A percentile compares a stretch with the other conserved stretches of the same genome.
Conservation (phyloP, 2,113 vertebrate species). For the Sphaerodactylus townsendi region DNA sequence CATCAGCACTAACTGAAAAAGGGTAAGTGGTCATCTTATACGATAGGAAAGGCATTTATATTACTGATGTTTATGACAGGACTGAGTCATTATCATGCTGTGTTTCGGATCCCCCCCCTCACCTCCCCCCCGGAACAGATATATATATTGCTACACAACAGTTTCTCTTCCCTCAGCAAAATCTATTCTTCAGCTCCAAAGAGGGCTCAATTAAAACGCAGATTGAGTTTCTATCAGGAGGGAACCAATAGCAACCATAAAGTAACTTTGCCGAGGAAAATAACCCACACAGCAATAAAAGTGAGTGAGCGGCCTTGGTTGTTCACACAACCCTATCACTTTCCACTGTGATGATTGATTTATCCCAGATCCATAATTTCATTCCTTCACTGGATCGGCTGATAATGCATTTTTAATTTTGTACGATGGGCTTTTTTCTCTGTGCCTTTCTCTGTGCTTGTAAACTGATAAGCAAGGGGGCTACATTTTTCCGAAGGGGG, state of each 20-base stretch:
- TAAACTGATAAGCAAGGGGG: slow-evolving; percentile 9
- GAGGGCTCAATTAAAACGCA: slow-evolving; percentile 28
- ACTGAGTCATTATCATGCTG: neutral
- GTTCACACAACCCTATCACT: slow-evolving; percentile 26
- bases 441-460: neutral
- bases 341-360: slow-evolving; percentile 37
- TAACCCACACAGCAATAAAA: slow-evolving; percentile 36
- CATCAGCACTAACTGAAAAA: slow-evolving; percentile 23
- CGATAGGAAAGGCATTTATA: neutral
- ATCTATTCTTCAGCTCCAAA: slow-evolving; percentile 7
- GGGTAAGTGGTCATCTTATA: slow-evolving; percentile 21
- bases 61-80: neutral
- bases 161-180: neutral
- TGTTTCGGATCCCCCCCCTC: neutral
- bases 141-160: neutral
- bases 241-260: neutral
- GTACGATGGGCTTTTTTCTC: neutral
- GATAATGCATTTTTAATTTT: slow-evolving; percentile 39
- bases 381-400: slow-evolving; percentile 21
- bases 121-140: too few relatives aligned
- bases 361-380: slow-evolving; percentile 27
- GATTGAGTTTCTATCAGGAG: slow-evolving; percentile 34
- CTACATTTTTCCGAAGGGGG: neutral
- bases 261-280: slow-evolving; percentile 41
- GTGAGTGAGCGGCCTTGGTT: neutral